These are phyloP conservation scores for Sterrhoptilus dennistouni DNA, from an alignment of 2,113 vertebrate species.

Conservation along the genomic window DNA sequence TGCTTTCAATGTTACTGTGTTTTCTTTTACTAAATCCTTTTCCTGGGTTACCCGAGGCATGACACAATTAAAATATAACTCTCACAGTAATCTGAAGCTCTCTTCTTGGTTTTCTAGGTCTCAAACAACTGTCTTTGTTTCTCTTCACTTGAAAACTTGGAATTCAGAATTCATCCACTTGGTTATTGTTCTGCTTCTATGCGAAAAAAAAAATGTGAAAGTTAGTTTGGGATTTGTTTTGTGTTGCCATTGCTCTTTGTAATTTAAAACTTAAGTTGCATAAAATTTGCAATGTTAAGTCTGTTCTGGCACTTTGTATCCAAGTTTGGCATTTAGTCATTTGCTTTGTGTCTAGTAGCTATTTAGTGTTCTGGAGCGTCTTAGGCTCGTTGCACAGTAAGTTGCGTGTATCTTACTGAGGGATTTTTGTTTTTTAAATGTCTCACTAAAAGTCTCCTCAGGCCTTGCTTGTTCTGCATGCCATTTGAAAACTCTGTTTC, in stretches of 20 bases:
- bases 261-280: neutral
- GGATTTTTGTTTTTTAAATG: neutral
- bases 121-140: neutral
- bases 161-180: neutral
- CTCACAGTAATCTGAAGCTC: neutral
- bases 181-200: neutral
- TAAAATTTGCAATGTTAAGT: accelerated
- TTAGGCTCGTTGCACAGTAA: neutral
- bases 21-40: neutral
- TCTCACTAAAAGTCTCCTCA: neutral
- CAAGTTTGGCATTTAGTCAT: neutral
- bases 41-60: neutral
- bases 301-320: neutral
- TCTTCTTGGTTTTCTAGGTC: neutral
- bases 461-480: neutral
- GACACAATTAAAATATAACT: neutral
- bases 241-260: neutral
- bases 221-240: neutral
- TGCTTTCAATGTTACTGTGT: neutral
- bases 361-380: neutral
- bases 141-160: neutral
- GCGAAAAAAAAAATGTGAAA: neutral
- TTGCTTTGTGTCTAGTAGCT: neutral
- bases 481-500: neutral
- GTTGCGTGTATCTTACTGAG: neutral